phyloP scores from a whole-genome alignment of 2,888 invertebrate species.

The Cremastinae sp. region DNA sequence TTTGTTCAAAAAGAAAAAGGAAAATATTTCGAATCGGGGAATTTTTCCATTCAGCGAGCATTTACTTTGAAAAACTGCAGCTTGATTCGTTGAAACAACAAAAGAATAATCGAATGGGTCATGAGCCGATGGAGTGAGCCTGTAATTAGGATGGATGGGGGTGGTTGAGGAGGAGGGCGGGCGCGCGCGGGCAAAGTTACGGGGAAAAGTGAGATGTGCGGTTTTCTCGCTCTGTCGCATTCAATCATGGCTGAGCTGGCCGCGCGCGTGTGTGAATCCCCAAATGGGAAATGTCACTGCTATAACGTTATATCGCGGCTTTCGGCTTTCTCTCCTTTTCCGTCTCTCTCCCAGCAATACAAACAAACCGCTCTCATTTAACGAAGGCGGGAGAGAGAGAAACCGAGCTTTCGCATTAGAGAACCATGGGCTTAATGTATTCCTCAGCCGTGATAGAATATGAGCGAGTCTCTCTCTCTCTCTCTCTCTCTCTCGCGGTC shows the following conservation, averaged over 20 bases:
- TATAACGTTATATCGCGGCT: conserved; percentile 22
- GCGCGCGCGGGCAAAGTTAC: conserved; percentile 29
- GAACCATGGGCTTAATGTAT: conserved; percentile 59
- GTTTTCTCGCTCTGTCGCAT: conserved; percentile 61
- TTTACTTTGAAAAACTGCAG: too few species aligned
- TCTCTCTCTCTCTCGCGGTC: conserved; percentile 56
- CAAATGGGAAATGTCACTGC: conserved; percentile 61
- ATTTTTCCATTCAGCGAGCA: too few species aligned
- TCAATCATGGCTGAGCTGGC: conserved; percentile 47
- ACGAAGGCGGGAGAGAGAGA: conserved; percentile 1
- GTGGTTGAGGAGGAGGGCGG: not conserved
- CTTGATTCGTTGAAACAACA: not conserved
- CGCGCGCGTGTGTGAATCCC: conserved; percentile 36
- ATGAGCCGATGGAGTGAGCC: conserved; percentile 44
- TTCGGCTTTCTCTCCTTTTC: too few species aligned
- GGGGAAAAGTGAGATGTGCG: conserved; percentile 12
- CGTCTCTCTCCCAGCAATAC: not conserved
- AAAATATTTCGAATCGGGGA: too few species aligned
- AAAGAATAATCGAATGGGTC: conserved; percentile 31
- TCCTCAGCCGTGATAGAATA: conserved; percentile 37
- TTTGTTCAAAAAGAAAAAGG: too few species aligned
- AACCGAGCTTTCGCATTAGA: conserved; percentile 57
- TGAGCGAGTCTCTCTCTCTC: conserved; percentile 24
- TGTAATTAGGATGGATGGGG: conserved; percentile 37
- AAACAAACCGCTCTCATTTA: not conserved